Percentiles rank a stretch among this genome's conserved stretches.
Conservation (phyloP, 2,888 invertebrate species). For the Smittia sp. region DNA sequence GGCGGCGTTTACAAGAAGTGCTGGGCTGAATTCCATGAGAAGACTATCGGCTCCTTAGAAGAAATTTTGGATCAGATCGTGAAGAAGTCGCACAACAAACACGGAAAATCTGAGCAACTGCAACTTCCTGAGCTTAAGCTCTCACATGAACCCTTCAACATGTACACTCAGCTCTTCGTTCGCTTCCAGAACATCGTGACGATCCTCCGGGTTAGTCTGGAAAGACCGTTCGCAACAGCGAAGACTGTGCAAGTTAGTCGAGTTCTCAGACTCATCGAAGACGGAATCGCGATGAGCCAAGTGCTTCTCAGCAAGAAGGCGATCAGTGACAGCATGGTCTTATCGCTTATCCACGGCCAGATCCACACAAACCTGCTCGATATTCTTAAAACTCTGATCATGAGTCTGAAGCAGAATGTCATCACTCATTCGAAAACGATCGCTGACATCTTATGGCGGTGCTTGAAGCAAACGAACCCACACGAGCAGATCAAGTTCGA, state of each 20-base stretch:
- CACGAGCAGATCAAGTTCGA: slow-evolving; percentile 3
- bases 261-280: slow-evolving; percentile 46
- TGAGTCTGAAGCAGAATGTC: slow-evolving; percentile 43
- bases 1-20: slow-evolving; percentile 22
- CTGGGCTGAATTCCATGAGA: slow-evolving; percentile 28
- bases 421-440: slow-evolving; percentile 20
- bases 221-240: slow-evolving; percentile 48
- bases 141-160: background rate
- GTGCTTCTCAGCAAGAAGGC: slow-evolving; percentile 45
- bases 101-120: slow-evolving; percentile 3
- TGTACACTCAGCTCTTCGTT: slow-evolving; percentile 40
- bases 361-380: slow-evolving; percentile 46
- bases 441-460: slow-evolving; percentile 28
- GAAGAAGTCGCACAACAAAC: background rate
- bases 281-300: slow-evolving; percentile 47
- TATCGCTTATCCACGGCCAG: slow-evolving; percentile 46
- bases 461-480: slow-evolving; percentile 27
- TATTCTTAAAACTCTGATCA: slow-evolving; percentile 45
- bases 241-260: slow-evolving; percentile 47
- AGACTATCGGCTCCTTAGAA: slow-evolving; percentile 16
- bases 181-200: slow-evolving; percentile 43
- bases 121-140: slow-evolving; percentile 37
- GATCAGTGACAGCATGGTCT: slow-evolving; percentile 47
- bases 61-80: slow-evolving; percentile 14
- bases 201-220: slow-evolving; percentile 43